phyloP scores from a whole-genome alignment of 1,140 invertebrate genomes.

The Bradynema listronoti region DNA sequence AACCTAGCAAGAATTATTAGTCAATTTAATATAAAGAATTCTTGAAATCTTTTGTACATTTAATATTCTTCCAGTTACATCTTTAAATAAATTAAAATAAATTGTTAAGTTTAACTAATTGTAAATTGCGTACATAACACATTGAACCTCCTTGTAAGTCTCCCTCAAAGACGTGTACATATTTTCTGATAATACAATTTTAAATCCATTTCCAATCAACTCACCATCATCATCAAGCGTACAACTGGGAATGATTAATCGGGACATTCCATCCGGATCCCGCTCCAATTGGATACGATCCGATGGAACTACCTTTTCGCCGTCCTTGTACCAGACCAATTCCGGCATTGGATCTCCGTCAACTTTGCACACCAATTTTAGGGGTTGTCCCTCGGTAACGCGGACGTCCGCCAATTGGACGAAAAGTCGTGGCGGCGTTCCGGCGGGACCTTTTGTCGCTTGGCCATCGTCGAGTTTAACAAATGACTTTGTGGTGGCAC shows the following conservation, averaged over 20 bases:
- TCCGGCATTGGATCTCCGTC: conserved; percentile 49
- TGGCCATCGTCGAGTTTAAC: conserved; percentile 45
- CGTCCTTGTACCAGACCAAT: conserved; percentile 57
- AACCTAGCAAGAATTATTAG: too few species aligned
- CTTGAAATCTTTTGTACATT: background rate
- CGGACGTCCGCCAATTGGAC: conserved; percentile 49
- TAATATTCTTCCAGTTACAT: too few species aligned
- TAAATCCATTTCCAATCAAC: too few species aligned
- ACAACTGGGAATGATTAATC: conserved; percentile 47
- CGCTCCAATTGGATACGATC: conserved; percentile 47
- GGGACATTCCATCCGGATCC: conserved; percentile 46
- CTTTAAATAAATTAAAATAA: too few species aligned
- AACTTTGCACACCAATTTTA: conserved; percentile 52
- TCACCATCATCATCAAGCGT: conserved; percentile 53
- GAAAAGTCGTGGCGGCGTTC: conserved; percentile 32
- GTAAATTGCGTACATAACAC: too few species aligned
- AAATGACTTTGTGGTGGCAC: conserved; percentile 73
- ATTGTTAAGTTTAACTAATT: too few species aligned
- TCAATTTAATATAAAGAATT: background rate
- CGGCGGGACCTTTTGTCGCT: conserved; percentile 3
- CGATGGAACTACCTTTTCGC: conserved; percentile 47
- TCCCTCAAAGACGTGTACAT: too few species aligned
- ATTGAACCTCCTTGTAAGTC: too few species aligned
- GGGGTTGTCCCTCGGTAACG: conserved; percentile 53
- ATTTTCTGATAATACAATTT: too few species aligned